Evolutionary conservation across 2,797 vertebrate species (phyloP).

Genomic region (Myoxocephalus aenaeus): DNA sequence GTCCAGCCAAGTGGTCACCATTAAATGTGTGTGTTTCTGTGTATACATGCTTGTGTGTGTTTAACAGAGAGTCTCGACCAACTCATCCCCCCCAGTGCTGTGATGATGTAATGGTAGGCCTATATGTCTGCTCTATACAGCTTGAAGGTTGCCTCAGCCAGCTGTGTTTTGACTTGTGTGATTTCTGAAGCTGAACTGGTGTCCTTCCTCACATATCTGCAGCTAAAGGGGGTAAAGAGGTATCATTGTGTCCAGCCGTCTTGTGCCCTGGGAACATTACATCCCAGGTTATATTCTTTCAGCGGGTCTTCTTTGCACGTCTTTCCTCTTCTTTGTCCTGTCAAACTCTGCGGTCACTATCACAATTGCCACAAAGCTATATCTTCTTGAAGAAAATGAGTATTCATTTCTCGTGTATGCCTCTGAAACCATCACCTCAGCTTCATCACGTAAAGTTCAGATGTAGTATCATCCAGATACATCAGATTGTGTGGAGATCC

Average conservation of each 20-base stretch:
- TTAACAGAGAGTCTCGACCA: conserved; percentile 22
- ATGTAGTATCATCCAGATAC: neutral
- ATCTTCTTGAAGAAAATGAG: neutral
- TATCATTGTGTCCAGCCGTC: neutral
- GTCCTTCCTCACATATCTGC: neutral
- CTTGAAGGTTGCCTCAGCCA: conserved; percentile 28
- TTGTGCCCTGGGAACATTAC: neutral
- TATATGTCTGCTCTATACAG: conserved; percentile 3
- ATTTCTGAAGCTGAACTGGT: neutral
- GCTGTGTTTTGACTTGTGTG: conserved; percentile 30
- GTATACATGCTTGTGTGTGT: conserved; percentile 38
- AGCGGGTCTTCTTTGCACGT: neutral
- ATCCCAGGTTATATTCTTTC: neutral
- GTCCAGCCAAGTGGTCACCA: conserved; percentile 72
- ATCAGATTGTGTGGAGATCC: neutral
- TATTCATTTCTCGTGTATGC: neutral
- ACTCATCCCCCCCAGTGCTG: neutral
- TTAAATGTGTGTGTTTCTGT: conserved; percentile 61
- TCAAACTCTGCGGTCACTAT: neutral
- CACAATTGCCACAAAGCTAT: neutral
- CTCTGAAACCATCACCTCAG: neutral
- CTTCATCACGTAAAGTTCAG: neutral
- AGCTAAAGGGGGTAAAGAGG: neutral
- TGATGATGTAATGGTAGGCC: conserved; percentile 52
- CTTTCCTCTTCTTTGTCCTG: neutral